Percentiles rank a stretch among this genome's conserved stretches.
These are phyloP conservation scores for Haliclona indistincta DNA, from an alignment of 37 sponge, comb jelly and placozoan genomes.

Conservation along the genomic window DNA sequence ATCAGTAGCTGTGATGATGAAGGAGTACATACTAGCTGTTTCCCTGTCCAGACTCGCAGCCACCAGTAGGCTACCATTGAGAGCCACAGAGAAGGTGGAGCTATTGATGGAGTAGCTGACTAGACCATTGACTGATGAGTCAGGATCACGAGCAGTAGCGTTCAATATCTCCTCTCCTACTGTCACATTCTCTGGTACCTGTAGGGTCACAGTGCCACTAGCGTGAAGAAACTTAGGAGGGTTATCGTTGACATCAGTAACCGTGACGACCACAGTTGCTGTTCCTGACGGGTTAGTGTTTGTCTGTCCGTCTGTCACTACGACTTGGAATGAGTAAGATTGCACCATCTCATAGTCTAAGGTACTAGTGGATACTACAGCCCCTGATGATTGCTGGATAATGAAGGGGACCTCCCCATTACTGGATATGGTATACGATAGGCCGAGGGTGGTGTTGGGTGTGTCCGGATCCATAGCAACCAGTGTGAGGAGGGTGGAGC, in stretches of 20 bases:
- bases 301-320: conserved; percentile 51
- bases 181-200: conserved; percentile 18
- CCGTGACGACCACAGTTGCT: conserved; percentile 29
- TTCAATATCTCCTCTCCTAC: conserved; percentile 6
- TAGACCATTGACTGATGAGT: conserved; percentile 25
- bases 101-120: conserved; percentile 36
- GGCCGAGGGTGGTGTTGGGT: conserved; percentile 15
- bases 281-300: conserved; percentile 32
- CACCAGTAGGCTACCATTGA: conserved; percentile 20
- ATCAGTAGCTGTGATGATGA: conserved; percentile 56
- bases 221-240: conserved; percentile 51
- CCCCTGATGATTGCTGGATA: conserved; percentile 36
- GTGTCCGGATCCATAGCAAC: conserved; percentile 50
- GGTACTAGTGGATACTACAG: not conserved
- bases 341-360: conserved; percentile 42
- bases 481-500: conserved; percentile 20
- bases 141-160: conserved; percentile 24
- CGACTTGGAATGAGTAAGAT: conserved; percentile 23
- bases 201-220: conserved; percentile 5
- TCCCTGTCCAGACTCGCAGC: conserved; percentile 37
- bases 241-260: conserved; percentile 78
- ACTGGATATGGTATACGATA: not conserved
- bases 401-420: conserved; percentile 8
- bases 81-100: conserved; percentile 23
- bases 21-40: conserved; percentile 6